These are phyloP conservation scores for Scaptomyza montana DNA, from an alignment of 1,140 invertebrate species.

Conservation along the genomic window DNA sequence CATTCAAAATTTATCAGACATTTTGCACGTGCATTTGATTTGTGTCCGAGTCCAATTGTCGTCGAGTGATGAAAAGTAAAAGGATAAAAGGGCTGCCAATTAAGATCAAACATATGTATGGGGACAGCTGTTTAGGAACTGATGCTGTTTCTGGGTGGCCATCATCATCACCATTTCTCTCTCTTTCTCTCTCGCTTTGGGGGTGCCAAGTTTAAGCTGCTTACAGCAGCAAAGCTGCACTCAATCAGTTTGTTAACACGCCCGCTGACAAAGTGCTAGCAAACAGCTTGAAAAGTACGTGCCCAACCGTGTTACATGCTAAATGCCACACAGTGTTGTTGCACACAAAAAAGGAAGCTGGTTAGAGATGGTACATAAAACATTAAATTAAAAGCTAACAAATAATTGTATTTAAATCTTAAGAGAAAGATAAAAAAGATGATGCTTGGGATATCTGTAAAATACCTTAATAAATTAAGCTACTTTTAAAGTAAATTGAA, in stretches of 20 bases:
- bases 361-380: background rate
- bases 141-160: background rate
- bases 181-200: no score
- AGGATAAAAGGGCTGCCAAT: constrained; percentile 17
- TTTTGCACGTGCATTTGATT: constrained; percentile 62
- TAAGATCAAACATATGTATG: background rate
- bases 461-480: no score
- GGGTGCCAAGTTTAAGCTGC: constrained; percentile 30
- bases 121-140: background rate
- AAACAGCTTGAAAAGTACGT: constrained; percentile 35
- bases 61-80: constrained; percentile 38
- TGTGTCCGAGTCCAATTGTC: constrained; percentile 29
- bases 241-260: constrained; percentile 62
- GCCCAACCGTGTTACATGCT: constrained; percentile 7
- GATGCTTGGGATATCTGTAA: no score
- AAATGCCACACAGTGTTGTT: constrained; percentile 30
- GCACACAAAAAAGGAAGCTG: constrained; percentile 8
- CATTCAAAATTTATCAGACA: constrained; percentile 50
- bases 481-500: no score
- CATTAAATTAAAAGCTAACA: no score
- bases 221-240: constrained; percentile 64
- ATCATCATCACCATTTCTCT: background rate
- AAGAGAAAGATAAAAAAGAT: no score
- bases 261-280: constrained; percentile 22
- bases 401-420: no score